Evolutionary conservation across 2,113 vertebrate species (phyloP).

Genomic region (Siniperca knerii): DNA sequence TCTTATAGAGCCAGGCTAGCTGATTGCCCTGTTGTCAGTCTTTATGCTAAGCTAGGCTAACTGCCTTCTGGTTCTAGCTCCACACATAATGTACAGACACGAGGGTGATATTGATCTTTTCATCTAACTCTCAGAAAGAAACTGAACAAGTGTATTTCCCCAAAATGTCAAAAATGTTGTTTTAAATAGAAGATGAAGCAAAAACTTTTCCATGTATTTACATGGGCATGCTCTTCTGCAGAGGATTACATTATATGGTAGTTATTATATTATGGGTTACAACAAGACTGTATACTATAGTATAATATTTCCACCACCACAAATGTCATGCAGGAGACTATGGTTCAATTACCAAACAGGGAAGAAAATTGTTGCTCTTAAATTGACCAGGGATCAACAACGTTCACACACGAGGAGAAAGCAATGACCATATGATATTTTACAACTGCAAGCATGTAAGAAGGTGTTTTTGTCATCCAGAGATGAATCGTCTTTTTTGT

Average conservation of each 20-base stretch:
- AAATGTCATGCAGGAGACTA: not conserved
- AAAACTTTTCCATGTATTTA: not conserved
- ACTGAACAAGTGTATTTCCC: too few species aligned
- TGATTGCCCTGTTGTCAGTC: too few species aligned
- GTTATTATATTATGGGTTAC: not conserved
- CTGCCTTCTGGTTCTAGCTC: too few species aligned
- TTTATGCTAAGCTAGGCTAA: too few species aligned
- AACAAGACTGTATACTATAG: not conserved
- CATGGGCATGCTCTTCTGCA: not conserved
- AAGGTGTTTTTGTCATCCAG: constrained; percentile 32
- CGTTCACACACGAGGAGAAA: not conserved
- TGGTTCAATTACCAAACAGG: not conserved
- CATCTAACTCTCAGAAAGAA: too few species aligned
- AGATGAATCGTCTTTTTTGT: constrained; percentile 14
- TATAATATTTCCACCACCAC: not conserved
- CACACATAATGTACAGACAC: too few species aligned
- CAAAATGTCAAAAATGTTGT: too few species aligned
- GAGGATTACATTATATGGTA: not conserved
- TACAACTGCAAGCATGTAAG: constrained; percentile 6
- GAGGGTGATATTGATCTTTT: too few species aligned
- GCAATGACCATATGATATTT: not conserved
- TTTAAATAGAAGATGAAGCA: not conserved
- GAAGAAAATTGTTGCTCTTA: not conserved
- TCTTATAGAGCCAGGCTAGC: too few species aligned
- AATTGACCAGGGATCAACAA: not conserved